Conservation (phyloP, 1,140 invertebrate species). For the Drosophila funebris region DNA sequence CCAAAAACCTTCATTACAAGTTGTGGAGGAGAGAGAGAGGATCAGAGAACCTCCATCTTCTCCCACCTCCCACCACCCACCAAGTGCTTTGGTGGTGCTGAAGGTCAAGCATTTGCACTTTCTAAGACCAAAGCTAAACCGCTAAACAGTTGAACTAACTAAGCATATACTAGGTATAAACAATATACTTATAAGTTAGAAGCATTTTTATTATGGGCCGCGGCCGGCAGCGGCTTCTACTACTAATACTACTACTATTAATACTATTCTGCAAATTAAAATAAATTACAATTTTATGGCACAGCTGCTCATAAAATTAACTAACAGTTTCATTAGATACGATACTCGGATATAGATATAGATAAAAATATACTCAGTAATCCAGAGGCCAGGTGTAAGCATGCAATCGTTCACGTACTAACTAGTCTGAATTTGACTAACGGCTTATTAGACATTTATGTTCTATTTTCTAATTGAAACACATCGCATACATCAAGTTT, state of each 20-base stretch:
- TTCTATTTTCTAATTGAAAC: background rate
- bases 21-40: background rate
- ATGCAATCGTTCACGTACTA: constrained; percentile 38
- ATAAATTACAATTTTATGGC: constrained; percentile 72
- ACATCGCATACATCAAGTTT: constrained; percentile 13
- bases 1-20: constrained; percentile 21
- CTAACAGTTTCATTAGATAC: constrained; percentile 70
- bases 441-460: constrained; percentile 42
- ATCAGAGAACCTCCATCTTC: background rate
- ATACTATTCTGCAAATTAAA: constrained; percentile 56
- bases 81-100: constrained; percentile 15
- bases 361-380: background rate
- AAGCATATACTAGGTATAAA: constrained; percentile 19
- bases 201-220: constrained; percentile 15
- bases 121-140: constrained; percentile 50
- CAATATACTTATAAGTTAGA: constrained; percentile 17
- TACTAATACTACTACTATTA: background rate
- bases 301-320: constrained; percentile 67
- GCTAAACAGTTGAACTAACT: constrained; percentile 25
- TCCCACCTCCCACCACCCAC: constrained; percentile 11
- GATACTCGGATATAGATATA: background rate
- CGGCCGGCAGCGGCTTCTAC: background rate
- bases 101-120: constrained; percentile 65
- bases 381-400: constrained; percentile 6
- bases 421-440: constrained; percentile 58